Conservation (phyloP, 2,797 vertebrate species). For the Pterois miles region DNA sequence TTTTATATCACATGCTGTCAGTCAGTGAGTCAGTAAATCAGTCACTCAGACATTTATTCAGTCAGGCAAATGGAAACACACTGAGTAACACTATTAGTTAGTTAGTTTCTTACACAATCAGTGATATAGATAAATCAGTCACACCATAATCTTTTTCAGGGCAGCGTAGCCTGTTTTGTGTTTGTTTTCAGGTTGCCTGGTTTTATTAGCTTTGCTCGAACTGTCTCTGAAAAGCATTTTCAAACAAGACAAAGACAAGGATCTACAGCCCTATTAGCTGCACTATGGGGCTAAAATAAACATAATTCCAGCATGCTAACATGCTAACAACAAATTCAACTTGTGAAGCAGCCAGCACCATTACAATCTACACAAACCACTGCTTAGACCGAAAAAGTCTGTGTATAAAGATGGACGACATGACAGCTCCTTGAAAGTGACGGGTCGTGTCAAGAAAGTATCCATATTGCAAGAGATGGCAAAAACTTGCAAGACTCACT, state of each 20-base stretch:
- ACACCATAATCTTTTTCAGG: neutral
- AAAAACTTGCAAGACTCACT: too few relatives aligned
- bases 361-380: too few relatives aligned
- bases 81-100: neutral
- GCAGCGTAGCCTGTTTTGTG: neutral
- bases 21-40: neutral
- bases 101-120: neutral
- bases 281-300: neutral
- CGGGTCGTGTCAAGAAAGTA: too few relatives aligned
- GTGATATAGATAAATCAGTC: neutral
- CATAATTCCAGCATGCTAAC: too few relatives aligned
- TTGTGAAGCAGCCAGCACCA: too few relatives aligned
- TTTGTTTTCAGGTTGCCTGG: neutral
- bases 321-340: too few relatives aligned
- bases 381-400: too few relatives aligned
- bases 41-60: neutral
- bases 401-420: too few relatives aligned
- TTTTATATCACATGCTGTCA: conserved; percentile 20
- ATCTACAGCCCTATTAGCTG: neutral
- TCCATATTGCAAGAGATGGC: too few relatives aligned
- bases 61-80: neutral
- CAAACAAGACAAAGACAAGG: neutral
- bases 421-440: too few relatives aligned
- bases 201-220: neutral
- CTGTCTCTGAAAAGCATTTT: neutral